A percentile compares a stretch with the other conserved stretches of the same genome.
phyloP scores from a whole-genome alignment of 2,888 invertebrate genomes.

The Chelonus formosanus region DNA sequence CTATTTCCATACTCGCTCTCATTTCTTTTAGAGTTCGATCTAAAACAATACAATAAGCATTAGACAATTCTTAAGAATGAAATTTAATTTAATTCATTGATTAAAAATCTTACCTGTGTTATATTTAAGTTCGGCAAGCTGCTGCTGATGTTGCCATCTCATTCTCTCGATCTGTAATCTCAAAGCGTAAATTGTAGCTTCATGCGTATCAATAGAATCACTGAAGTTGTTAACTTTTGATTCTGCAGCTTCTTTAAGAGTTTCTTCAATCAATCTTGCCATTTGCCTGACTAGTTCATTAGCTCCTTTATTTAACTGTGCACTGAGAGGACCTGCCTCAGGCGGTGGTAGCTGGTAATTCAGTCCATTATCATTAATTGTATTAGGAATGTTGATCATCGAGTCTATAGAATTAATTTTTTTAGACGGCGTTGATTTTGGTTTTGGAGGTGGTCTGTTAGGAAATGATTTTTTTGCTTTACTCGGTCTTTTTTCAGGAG shows the following conservation, averaged over 20 bases:
- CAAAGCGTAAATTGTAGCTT: slow-evolving; percentile 71
- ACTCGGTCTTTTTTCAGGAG: slow-evolving; percentile 46
- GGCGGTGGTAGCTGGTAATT: slow-evolving; percentile 54
- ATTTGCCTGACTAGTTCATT: slow-evolving; percentile 55
- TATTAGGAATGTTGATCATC: slow-evolving; percentile 44
- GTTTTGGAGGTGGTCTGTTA: slow-evolving; percentile 49
- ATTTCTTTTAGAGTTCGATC: slow-evolving; percentile 77
- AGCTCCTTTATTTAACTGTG: slow-evolving; percentile 53
- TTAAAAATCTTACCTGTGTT: slow-evolving; percentile 69
- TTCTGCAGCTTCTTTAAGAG: slow-evolving; percentile 50
- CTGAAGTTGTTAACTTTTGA: slow-evolving; percentile 35
- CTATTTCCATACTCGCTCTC: slow-evolving; percentile 75
- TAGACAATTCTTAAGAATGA: too few species aligned
- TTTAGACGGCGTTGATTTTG: slow-evolving; percentile 36
- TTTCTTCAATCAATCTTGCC: slow-evolving; percentile 59
- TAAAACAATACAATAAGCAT: slow-evolving; percentile 5
- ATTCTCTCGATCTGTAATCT: slow-evolving; percentile 76
- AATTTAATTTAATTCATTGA: not conserved
- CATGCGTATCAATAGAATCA: slow-evolving; percentile 56
- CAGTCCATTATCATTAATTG: slow-evolving; percentile 34
- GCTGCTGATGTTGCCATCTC: slow-evolving; percentile 77
- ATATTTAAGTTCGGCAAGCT: slow-evolving; percentile 78
- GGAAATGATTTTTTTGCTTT: slow-evolving; percentile 64
- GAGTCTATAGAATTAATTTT: slow-evolving; percentile 43
- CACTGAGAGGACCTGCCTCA: slow-evolving; percentile 59